phyloP scores from a whole-genome alignment of 92 coral and sea anemone genomes.

The Bergia puertoricense region DNA sequence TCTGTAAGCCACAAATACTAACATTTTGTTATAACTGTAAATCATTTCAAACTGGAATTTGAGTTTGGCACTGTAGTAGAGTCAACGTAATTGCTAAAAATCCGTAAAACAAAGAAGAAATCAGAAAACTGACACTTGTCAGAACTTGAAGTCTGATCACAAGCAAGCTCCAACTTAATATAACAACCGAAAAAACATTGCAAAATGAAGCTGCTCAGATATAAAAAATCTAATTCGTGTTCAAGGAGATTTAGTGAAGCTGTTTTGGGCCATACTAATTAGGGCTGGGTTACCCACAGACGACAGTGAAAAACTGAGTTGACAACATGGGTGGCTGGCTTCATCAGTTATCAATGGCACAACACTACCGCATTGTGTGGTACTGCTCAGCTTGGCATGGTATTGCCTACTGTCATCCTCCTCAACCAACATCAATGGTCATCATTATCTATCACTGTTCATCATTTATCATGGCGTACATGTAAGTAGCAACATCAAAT shows the following conservation, averaged over 20 bases:
- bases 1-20: too few relatives aligned
- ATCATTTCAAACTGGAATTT: not conserved
- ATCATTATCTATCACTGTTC: constrained; percentile 34
- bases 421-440: constrained; percentile 32
- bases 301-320: constrained; percentile 30
- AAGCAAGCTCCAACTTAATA: not conserved
- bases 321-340: constrained; percentile 19
- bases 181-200: not conserved
- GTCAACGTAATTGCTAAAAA: not conserved
- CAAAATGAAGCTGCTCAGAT: constrained; percentile 32
- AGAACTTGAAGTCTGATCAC: not conserved
- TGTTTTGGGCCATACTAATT: constrained; percentile 23
- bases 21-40: not conserved
- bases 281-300: constrained; percentile 43
- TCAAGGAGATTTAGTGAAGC: not conserved
- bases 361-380: constrained; percentile 26
- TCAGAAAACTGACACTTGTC: not conserved
- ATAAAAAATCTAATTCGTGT: not conserved
- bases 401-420: constrained; percentile 7
- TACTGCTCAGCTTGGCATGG: constrained; percentile 11
- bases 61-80: not conserved
- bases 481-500: not conserved
- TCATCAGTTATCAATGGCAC: constrained; percentile 17
- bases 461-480: not conserved
- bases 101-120: not conserved